Percentiles rank a stretch among this genome's conserved stretches.
Evolutionary conservation across 2,888 invertebrate genomes (phyloP).

Genomic region (Euzophera pinguis): DNA sequence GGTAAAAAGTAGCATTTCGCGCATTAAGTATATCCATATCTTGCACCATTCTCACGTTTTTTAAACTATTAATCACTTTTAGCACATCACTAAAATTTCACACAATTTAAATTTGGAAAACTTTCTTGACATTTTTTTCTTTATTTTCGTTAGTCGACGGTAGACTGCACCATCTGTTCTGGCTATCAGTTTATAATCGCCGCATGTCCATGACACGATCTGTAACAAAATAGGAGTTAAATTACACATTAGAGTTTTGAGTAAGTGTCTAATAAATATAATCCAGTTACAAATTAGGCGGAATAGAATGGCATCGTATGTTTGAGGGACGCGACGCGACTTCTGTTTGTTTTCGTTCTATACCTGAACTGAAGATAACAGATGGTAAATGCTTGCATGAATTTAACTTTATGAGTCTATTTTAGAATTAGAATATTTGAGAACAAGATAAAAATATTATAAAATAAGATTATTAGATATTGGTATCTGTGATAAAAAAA

Average conservation of each 20-base stretch:
- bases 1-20: constrained; percentile 76
- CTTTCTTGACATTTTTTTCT: constrained; percentile 40
- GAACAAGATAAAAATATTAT: no score
- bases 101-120: constrained; percentile 36
- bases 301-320: constrained; percentile 3
- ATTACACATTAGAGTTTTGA: neutral
- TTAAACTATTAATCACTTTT: constrained; percentile 17
- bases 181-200: constrained; percentile 12
- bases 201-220: constrained; percentile 15
- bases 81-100: constrained; percentile 35
- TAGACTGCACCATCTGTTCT: constrained; percentile 22
- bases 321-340: constrained; percentile 1
- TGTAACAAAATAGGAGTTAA: constrained; percentile 23
- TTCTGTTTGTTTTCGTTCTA: constrained; percentile 7
- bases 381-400: neutral
- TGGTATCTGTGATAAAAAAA: no score
- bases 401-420: constrained; percentile 4
- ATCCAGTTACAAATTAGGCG: constrained; percentile 6
- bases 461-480: no score
- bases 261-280: neutral
- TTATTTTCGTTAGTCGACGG: constrained; percentile 27
- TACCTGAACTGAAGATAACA: constrained; percentile 5
- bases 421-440: neutral
- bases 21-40: constrained; percentile 51
- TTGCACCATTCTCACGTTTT: constrained; percentile 15